These are phyloP conservation scores for Neodontobutis hainanensis DNA, from an alignment of 2,113 vertebrate genomes.

Conservation along the genomic window DNA sequence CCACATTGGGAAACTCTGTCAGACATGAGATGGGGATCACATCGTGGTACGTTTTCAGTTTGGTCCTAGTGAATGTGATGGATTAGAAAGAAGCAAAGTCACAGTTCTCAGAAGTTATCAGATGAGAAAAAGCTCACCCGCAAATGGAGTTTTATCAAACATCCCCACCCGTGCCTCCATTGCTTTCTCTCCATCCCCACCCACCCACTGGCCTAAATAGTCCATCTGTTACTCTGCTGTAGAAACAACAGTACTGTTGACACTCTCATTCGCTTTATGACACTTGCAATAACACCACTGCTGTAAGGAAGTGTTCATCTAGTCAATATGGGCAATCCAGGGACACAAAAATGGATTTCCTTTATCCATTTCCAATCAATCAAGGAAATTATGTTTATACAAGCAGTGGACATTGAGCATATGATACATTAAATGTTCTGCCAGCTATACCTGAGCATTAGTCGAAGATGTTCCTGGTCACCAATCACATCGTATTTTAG, in stretches of 20 bases:
- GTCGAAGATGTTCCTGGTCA: conserved; percentile 94
- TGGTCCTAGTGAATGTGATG: conserved; percentile 80
- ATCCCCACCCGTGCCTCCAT: conserved; percentile 35
- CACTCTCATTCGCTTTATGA: conserved; percentile 59
- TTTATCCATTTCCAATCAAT: conserved; percentile 7
- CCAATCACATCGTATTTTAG: conserved; percentile 94
- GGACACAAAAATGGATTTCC: conserved; percentile 3
- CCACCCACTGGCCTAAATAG: conserved; percentile 65
- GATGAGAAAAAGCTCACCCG: conserved; percentile 37
- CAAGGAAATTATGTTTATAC: no score
- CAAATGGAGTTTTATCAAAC: conserved; percentile 37
- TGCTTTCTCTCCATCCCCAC: conserved; percentile 34
- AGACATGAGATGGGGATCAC: conserved; percentile 98
- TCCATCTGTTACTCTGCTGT: conserved; percentile 70
- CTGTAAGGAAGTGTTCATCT: conserved; percentile 25
- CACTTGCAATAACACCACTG: conserved; percentile 36
- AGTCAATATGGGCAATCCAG: conserved; percentile 25
- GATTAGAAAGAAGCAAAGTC: conserved; percentile 17
- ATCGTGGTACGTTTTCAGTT: conserved; percentile 89
- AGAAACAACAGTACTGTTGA: conserved; percentile 59
- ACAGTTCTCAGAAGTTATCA: conserved; percentile 28
- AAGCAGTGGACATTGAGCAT: neutral
- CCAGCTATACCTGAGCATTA: conserved; percentile 87
- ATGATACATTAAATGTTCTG: neutral
- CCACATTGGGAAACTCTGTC: conserved; percentile 94